Conservation (phyloP, 2,113 vertebrate species). For the Notiomystis cincta region DNA sequence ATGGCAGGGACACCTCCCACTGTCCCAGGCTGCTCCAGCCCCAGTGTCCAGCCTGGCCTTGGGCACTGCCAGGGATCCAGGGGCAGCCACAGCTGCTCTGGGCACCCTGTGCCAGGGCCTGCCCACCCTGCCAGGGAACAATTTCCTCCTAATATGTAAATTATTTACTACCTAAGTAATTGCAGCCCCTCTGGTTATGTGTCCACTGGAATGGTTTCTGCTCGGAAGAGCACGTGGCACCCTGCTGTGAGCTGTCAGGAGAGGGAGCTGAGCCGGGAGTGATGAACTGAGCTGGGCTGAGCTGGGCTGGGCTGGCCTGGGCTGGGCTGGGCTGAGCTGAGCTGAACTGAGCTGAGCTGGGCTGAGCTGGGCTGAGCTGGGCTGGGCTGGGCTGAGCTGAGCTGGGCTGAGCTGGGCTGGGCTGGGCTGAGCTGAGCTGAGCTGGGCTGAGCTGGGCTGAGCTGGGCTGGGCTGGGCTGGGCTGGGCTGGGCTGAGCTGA, state of each 20-base stretch:
- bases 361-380: not conserved
- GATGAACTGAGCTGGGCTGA: not conserved
- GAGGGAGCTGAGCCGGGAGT: not conserved
- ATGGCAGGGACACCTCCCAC: not conserved
- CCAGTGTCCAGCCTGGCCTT: not conserved
- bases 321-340: not conserved
- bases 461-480: not conserved
- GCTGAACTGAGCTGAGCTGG: not conserved
- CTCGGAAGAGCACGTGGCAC: not conserved
- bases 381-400: not conserved
- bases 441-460: not conserved
- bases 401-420: not conserved
- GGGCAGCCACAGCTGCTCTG: not conserved
- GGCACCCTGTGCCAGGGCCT: not conserved
- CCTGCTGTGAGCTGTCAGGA: not conserved
- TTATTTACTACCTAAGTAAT: not conserved
- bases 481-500: no score
- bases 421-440: not conserved
- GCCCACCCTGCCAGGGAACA: not conserved
- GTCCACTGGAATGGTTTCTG: not conserved
- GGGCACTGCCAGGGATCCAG: not conserved
- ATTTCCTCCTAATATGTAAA: not conserved
- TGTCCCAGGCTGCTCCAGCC: not conserved
- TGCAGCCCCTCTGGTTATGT: not conserved
- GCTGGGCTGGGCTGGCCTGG: not conserved